Conservation (phyloP, 2,888 invertebrate species). For the Pachymerium ferrugineum region DNA sequence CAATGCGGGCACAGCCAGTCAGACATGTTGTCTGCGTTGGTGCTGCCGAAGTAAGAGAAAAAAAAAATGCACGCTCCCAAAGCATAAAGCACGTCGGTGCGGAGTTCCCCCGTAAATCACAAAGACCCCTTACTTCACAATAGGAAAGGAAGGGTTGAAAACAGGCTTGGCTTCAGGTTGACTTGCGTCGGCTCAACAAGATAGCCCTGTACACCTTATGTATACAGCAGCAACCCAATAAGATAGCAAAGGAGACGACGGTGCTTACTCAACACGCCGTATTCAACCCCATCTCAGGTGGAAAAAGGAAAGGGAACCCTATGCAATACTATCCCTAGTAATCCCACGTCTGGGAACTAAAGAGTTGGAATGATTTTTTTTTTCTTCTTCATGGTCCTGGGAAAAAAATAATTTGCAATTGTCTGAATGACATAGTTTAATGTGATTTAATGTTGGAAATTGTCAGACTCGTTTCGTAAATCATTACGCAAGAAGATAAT, state of each 20-base stretch:
- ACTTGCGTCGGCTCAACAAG: conserved; percentile 14
- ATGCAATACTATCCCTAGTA: neutral
- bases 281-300: neutral
- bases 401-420: neutral
- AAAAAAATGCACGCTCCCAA: conserved; percentile 9
- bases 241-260: conserved; percentile 8
- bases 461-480: neutral
- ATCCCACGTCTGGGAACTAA: neutral
- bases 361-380: neutral
- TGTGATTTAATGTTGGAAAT: neutral
- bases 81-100: conserved; percentile 23
- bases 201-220: conserved; percentile 14
- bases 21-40: conserved; percentile 29
- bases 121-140: conserved; percentile 17
- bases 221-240: conserved; percentile 18
- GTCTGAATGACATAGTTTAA: neutral
- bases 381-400: neutral
- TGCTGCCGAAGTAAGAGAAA: conserved; percentile 19
- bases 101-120: conserved; percentile 29
- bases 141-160: conserved; percentile 30
- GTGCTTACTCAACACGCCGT: conserved; percentile 8
- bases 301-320: neutral
- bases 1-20: conserved; percentile 27
- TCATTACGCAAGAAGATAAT: neutral
- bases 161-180: conserved; percentile 28